Conservation (phyloP, 1,140 invertebrate species). For the Manduca sexta region DNA sequence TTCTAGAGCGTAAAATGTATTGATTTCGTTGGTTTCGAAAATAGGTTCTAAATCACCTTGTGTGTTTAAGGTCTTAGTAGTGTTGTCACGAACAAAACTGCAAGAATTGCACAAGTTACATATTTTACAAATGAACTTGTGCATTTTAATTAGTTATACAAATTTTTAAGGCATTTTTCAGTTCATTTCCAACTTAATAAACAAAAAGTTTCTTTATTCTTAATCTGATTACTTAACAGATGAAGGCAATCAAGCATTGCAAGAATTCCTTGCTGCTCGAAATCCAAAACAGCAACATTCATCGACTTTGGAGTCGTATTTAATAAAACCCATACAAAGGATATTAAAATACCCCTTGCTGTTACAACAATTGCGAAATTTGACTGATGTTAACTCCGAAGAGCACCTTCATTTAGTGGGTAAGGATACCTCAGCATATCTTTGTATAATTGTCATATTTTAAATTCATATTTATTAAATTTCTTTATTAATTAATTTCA, state of each 20-base stretch:
- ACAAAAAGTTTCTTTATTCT: too few species aligned
- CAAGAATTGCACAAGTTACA: too few species aligned
- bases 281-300: slow-evolving; percentile 98
- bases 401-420: slow-evolving; percentile 95
- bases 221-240: slow-evolving; percentile 71
- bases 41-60: too few species aligned
- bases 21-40: too few species aligned
- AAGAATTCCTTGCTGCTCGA: slow-evolving; percentile 93
- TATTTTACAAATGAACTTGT: too few species aligned
- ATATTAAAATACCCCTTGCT: slow-evolving; percentile 98
- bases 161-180: too few species aligned
- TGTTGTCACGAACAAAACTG: too few species aligned
- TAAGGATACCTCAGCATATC: slow-evolving; percentile 61
- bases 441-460: not conserved
- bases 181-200: too few species aligned
- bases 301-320: slow-evolving; percentile 96
- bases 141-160: too few species aligned
- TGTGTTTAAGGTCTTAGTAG: too few species aligned
- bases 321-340: slow-evolving; percentile 99
- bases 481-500: not conserved
- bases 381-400: slow-evolving; percentile 92
- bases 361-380: slow-evolving; percentile 94
- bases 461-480: not conserved
- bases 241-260: slow-evolving; percentile 96
- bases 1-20: too few species aligned